Evolutionary conservation across 2,888 invertebrate genomes (phyloP).

Genomic region (Lithophane ornitopus): DNA sequence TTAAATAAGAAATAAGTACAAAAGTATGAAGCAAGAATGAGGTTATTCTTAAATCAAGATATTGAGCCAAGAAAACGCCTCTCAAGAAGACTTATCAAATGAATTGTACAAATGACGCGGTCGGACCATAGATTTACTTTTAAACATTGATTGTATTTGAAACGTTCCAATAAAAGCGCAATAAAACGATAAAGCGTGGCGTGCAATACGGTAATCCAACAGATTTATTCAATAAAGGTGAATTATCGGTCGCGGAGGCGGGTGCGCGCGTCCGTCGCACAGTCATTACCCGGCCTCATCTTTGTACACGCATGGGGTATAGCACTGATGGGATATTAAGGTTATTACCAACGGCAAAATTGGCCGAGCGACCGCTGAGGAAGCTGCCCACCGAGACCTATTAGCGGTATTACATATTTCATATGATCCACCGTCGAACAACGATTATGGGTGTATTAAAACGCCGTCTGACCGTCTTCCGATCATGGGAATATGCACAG

Average conservation of each 20-base stretch:
- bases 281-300: conserved; percentile 84
- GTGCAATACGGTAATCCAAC: conserved; percentile 67
- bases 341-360: conserved; percentile 89
- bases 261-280: conserved; percentile 76
- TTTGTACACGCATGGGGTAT: conserved; percentile 86
- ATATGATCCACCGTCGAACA: conserved; percentile 86
- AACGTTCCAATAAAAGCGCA: conserved; percentile 47
- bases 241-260: conserved; percentile 76
- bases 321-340: conserved; percentile 88
- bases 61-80: neutral
- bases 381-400: conserved; percentile 88
- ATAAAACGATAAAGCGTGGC: conserved; percentile 50
- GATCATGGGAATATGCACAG: conserved; percentile 87
- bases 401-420: conserved; percentile 89
- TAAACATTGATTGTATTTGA: conserved; percentile 31
- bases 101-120: conserved; percentile 9
- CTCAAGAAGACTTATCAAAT: conserved; percentile 3
- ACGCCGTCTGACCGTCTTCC: conserved; percentile 84
- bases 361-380: conserved; percentile 89
- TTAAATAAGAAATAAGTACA: neutral
- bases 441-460: conserved; percentile 89
- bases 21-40: too few relatives aligned
- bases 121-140: neutral
- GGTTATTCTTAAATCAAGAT: neutral
- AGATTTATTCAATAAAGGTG: conserved; percentile 79